Base-by-base conservation (phyloP, 2,888 invertebrate genomes). In the Anaspis maculata region DNA sequence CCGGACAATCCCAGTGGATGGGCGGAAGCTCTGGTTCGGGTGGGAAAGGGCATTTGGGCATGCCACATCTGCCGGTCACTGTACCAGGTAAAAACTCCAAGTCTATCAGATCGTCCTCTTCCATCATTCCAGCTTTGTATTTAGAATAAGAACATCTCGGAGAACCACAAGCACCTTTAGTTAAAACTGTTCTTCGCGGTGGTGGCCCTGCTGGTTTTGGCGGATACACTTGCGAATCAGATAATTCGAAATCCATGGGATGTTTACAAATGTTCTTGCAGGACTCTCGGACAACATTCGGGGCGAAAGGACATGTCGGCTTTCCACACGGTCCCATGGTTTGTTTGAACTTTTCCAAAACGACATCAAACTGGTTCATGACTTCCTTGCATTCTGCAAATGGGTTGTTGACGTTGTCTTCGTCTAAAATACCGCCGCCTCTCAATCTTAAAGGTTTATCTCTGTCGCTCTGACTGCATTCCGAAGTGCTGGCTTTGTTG, bases 1-100 rank as follows among this genome's bases (percentile, higher is more conserved):
- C 64, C 0, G 65, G 65, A 44, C 65, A 65, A 30, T 65, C 65
- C 65, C 65, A 65, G 39, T 65, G 65, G 28, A 65, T 65, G 3
- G 65, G 64, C 1, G 60, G 61, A 3, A 63, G 35, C 1, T 43
- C 41, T 2, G 48, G 48, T 26, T 45, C 39, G 2, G 48, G 31
- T 5, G 54, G 54, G 33, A 52, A 56, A 3, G 54, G 49, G 34
- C 60, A 59, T 26, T 54, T 51, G 2, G 60, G 56, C 27, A 54
- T 48, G 10, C 59, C 57, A 37, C 62, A 63, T 19, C 50, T 57
- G 4, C 37, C 54, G 11, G 44, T 41, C 6, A 49, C 28, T 3
- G 53, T 46, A 1, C 54, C 47, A 3, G 54, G 54, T 11, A 57
- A 36, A 39, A 46, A 54, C 21, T 49, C 41, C n/a, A 52, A 31